phyloP scores from a whole-genome alignment of 2,888 invertebrate species.

The Rotaria macrura region DNA sequence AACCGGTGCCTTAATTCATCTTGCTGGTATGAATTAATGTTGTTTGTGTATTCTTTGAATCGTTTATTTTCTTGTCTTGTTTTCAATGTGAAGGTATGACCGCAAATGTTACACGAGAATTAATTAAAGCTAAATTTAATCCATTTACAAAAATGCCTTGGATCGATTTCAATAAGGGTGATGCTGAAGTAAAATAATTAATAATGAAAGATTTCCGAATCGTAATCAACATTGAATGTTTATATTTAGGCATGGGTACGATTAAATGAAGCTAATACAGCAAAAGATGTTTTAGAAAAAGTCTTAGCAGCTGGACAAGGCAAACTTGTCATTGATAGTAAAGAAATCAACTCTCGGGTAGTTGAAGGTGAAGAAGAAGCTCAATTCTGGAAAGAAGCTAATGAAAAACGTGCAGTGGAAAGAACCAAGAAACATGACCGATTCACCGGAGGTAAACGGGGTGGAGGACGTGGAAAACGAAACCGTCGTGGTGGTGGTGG shows the following conservation, averaged over 20 bases:
- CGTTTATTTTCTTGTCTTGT: neutral
- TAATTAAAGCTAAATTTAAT: slow-evolving; percentile 61
- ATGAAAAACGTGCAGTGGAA: slow-evolving; percentile 6
- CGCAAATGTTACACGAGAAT: slow-evolving; percentile 60
- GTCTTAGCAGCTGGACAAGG: slow-evolving; percentile 34
- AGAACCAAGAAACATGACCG: neutral
- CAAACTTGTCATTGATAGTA: slow-evolving; percentile 35
- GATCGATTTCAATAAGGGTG: slow-evolving; percentile 66
- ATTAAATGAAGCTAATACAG: slow-evolving; percentile 35
- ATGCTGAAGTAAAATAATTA: slow-evolving; percentile 56
- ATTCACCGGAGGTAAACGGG: neutral
- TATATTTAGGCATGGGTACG: slow-evolving; percentile 34
- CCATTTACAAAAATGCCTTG: slow-evolving; percentile 56
- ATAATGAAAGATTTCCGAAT: slow-evolving; percentile 17
- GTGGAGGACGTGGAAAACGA: neutral
- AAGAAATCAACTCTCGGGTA: slow-evolving; percentile 34
- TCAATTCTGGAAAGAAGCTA: slow-evolving; percentile 14
- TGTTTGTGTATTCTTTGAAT: neutral
- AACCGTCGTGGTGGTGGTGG: neutral
- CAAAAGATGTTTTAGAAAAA: slow-evolving; percentile 35
- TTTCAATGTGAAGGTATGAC: too few species aligned
- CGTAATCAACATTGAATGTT: neutral
- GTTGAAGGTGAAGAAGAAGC: slow-evolving; percentile 36
- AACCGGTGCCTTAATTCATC: slow-evolving; percentile 25
- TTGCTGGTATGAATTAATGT: neutral